Evolutionary conservation across 2,797 vertebrate genomes (phyloP).

Genomic region (Gallinago stenura): DNA sequence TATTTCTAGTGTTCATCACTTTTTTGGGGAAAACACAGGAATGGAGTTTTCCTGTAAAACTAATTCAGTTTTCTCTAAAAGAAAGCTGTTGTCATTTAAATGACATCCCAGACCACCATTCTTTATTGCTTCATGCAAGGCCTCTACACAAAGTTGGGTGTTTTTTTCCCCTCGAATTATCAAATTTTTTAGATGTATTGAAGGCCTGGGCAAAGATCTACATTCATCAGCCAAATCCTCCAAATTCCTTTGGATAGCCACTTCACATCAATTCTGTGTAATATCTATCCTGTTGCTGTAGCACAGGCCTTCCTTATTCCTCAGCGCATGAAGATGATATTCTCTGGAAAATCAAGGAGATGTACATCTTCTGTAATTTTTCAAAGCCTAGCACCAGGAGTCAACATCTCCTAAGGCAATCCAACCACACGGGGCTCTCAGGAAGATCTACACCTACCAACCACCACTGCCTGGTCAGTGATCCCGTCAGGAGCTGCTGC

Average conservation of each 20-base stretch:
- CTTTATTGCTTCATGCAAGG: neutral
- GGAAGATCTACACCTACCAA: neutral
- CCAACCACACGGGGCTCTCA: rapidly evolving
- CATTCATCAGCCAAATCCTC: neutral
- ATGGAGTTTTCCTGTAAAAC: neutral
- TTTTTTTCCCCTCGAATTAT: neutral
- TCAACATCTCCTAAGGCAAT: neutral
- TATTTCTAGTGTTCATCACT: neutral
- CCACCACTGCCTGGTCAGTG: neutral
- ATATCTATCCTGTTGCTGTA: neutral
- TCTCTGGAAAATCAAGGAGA: neutral
- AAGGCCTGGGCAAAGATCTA: neutral
- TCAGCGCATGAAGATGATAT: neutral
- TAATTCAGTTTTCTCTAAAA: neutral
- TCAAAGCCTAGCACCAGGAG: neutral
- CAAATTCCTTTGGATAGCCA: neutral
- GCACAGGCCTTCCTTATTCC: neutral
- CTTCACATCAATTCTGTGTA: neutral
- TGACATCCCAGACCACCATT: neutral
- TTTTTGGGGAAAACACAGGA: neutral
- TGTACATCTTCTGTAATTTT: neutral
- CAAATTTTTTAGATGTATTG: neutral
- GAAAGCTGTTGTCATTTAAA: neutral
- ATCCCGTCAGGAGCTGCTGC: neutral
- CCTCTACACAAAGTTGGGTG: neutral